Conservation (phyloP, 2,888 invertebrate genomes). For the Drosophila kanekoi region DNA sequence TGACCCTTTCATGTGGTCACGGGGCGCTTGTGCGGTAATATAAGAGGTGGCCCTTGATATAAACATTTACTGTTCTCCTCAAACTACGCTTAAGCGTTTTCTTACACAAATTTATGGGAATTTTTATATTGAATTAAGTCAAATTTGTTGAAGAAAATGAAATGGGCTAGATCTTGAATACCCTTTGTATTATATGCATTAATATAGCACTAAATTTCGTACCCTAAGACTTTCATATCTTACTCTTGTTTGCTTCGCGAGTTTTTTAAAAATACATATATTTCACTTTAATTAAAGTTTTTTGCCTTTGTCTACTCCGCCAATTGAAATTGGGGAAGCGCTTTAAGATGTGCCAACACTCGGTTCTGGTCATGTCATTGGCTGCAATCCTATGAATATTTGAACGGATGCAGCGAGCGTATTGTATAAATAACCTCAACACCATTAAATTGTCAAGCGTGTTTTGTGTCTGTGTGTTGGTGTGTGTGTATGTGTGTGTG, state of each 20-base stretch:
- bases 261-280: no score
- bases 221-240: no score
- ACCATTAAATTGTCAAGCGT: conserved; percentile 73
- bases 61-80: neutral
- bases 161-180: no score
- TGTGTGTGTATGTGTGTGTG: conserved; percentile 26
- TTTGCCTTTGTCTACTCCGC: neutral
- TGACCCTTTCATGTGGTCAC: conserved; percentile 26
- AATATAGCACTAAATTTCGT: no score
- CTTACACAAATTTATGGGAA: neutral
- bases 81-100: neutral
- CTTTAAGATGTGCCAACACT: conserved; percentile 37
- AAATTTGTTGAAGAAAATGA: no score
- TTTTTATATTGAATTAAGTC: no score
- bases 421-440: conserved; percentile 79
- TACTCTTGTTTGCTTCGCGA: accelerated
- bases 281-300: neutral
- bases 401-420: conserved; percentile 59
- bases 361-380: conserved; percentile 49
- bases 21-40: neutral
- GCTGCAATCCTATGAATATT: conserved; percentile 60
- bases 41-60: conserved; percentile 8
- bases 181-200: no score
- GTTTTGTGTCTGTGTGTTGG: conserved; percentile 29
- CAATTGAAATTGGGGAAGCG: conserved; percentile 8